A percentile compares a stretch with the other conserved stretches of the same genome.
These are phyloP conservation scores for Aricia agestis DNA, from an alignment of 1,140 invertebrate genomes.

Conservation along the genomic window DNA sequence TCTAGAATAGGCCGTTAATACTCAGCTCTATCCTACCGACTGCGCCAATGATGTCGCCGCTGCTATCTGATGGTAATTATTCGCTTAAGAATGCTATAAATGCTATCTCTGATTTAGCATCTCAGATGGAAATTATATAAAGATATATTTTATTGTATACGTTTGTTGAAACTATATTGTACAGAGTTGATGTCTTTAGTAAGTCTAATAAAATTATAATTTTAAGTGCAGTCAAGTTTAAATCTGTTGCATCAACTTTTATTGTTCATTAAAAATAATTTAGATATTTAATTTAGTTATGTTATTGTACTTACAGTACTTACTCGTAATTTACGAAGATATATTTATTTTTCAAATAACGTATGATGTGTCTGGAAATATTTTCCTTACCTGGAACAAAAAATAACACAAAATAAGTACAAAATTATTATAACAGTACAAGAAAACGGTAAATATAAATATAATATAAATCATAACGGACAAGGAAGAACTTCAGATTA, in stretches of 20 bases:
- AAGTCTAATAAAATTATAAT: neutral
- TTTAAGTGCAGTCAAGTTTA: no score
- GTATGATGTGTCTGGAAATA: neutral
- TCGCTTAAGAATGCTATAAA: slow-evolving; percentile 24
- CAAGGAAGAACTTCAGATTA: slow-evolving; percentile 19
- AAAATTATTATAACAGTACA: slow-evolving; percentile 13
- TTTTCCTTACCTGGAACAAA: slow-evolving; percentile 51
- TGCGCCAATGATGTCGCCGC: slow-evolving; percentile 28
- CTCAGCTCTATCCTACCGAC: slow-evolving; percentile 47
- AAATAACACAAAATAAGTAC: slow-evolving; percentile 26
- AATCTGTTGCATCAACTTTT: no score
- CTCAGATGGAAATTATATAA: slow-evolving; percentile 1
- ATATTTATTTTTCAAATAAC: no score
- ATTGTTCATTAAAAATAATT: no score
- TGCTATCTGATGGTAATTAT: slow-evolving; percentile 39
- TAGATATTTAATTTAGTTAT: no score
- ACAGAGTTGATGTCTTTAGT: neutral
- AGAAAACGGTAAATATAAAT: neutral
- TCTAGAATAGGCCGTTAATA: slow-evolving; percentile 43
- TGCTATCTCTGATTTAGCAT: slow-evolving; percentile 27
- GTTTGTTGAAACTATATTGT: neutral
- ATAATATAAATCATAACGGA: slow-evolving; percentile 28
- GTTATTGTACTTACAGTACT: no score
- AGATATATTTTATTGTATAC: neutral
- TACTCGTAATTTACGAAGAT: no score